These are phyloP conservation scores for Euwallacea similis DNA, from an alignment of 1,140 invertebrate species.

Conservation along the genomic window DNA sequence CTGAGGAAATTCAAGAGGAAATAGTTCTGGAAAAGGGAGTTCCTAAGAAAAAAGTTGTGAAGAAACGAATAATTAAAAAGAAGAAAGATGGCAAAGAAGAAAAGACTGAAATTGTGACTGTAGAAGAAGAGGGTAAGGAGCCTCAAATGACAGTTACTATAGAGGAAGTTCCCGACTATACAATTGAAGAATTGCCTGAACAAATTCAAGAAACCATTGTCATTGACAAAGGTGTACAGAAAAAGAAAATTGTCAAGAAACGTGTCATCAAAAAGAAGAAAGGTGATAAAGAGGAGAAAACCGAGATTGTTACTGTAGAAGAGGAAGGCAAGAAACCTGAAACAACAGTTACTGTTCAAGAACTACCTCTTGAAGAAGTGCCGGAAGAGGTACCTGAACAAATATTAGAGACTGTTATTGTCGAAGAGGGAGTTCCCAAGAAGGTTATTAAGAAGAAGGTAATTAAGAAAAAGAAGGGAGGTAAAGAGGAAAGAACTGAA, in stretches of 20 bases:
- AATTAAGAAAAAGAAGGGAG: conserved; percentile 47
- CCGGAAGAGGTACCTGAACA: conserved; percentile 48
- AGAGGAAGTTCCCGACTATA: conserved; percentile 51
- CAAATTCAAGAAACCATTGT: conserved; percentile 47
- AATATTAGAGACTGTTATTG: conserved; percentile 39
- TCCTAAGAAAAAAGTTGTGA: conserved; percentile 46
- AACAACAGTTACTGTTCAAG: conserved; percentile 43
- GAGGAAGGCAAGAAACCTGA: conserved; percentile 49
- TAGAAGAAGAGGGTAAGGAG: conserved; percentile 51
- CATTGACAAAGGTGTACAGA: conserved; percentile 20
- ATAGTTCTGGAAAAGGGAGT: conserved; percentile 42
- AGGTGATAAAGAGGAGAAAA: conserved; percentile 39
- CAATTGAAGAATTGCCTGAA: conserved; percentile 49
- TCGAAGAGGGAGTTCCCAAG: conserved; percentile 49
- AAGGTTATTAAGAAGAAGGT: conserved; percentile 52
- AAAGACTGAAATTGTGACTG: conserved; percentile 48
- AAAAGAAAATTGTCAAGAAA: conserved; percentile 35
- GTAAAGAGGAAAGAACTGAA: conserved; percentile 38
- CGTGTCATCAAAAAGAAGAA: conserved; percentile 44
- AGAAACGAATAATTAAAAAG: conserved; percentile 50
- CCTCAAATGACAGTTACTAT: conserved; percentile 50
- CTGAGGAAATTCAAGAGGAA: conserved; percentile 43
- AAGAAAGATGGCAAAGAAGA: conserved; percentile 49
- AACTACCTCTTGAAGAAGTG: conserved; percentile 37
- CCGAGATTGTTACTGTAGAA: conserved; percentile 45